Evolutionary conservation across 1,140 invertebrate genomes (phyloP).

Genomic region (Drosophila ercepeae): DNA sequence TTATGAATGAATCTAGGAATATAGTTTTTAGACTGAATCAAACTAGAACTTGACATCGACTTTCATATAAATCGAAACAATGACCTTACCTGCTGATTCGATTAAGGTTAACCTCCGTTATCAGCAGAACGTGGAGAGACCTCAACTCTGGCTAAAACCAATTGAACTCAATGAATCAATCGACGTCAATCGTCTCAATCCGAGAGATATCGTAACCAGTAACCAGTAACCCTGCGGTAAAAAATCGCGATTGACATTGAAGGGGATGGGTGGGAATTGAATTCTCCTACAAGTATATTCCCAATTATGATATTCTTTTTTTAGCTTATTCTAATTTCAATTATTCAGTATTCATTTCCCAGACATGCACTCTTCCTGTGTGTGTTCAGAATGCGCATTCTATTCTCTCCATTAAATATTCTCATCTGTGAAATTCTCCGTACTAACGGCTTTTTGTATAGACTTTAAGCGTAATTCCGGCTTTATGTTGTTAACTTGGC

Average conservation of each 20-base stretch:
- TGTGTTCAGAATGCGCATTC: constrained; percentile 18
- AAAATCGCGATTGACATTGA: constrained; percentile 23
- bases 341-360: constrained; percentile 46
- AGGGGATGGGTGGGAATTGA: constrained; percentile 11
- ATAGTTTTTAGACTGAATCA: constrained; percentile 1
- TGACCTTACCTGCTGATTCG: constrained; percentile 43
- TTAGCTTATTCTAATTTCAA: constrained; percentile 18
- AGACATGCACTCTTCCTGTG: constrained; percentile 55
- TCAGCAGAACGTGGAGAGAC: constrained; percentile 52
- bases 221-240: constrained; percentile 11
- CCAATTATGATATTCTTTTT: constrained; percentile 28
- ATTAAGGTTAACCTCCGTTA: constrained; percentile 71
- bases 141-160: constrained; percentile 50
- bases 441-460: constrained; percentile 34
- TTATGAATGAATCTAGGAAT: constrained; percentile 26
- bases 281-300: constrained; percentile 25
- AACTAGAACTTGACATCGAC: constrained; percentile 34
- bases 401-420: constrained; percentile 61
- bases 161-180: constrained; percentile 56
- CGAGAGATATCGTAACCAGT: constrained; percentile 27
- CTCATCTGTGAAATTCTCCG: constrained; percentile 23
- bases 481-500: constrained; percentile 11
- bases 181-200: constrained; percentile 52
- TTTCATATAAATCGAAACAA: constrained; percentile 23
- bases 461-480: constrained; percentile 42